Evolutionary conservation across 2,888 invertebrate species (phyloP).

Genomic region (Koerneria pararmatus): DNA sequence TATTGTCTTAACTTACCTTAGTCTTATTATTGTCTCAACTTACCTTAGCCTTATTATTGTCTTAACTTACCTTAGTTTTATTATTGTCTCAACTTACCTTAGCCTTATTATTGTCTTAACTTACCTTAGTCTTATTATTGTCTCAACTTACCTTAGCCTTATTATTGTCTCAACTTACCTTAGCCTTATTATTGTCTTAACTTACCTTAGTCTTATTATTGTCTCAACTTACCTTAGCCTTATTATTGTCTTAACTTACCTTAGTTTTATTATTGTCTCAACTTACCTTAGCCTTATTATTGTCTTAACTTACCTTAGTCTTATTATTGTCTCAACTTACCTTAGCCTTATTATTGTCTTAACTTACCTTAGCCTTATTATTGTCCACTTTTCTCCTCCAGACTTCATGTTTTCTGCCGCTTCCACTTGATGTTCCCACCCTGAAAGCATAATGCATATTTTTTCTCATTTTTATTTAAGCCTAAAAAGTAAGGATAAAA

Average conservation of each 20-base stretch:
- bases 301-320: not conserved
- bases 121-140: not conserved
- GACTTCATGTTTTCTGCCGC: constrained; percentile 15
- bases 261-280: too few relatives aligned
- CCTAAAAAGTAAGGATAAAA: too few relatives aligned
- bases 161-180: too few relatives aligned
- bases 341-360: not conserved
- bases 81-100: too few relatives aligned
- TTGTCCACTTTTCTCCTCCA: constrained; percentile 19
- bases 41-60: not conserved
- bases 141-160: constrained; percentile 5
- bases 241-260: too few relatives aligned
- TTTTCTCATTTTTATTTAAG: not conserved
- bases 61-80: constrained; percentile 2
- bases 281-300: not conserved
- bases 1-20: too few relatives aligned
- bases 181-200: too few relatives aligned
- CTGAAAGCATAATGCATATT: not conserved
- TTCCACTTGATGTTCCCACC: not conserved
- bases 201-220: not conserved
- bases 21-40: not conserved
- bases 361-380: constrained; percentile 1
- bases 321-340: not conserved
- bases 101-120: too few relatives aligned
- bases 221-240: constrained; percentile 4